Evolutionary conservation across 2,113 vertebrate genomes (phyloP).

Genomic region (Ochotona princeps): DNA sequence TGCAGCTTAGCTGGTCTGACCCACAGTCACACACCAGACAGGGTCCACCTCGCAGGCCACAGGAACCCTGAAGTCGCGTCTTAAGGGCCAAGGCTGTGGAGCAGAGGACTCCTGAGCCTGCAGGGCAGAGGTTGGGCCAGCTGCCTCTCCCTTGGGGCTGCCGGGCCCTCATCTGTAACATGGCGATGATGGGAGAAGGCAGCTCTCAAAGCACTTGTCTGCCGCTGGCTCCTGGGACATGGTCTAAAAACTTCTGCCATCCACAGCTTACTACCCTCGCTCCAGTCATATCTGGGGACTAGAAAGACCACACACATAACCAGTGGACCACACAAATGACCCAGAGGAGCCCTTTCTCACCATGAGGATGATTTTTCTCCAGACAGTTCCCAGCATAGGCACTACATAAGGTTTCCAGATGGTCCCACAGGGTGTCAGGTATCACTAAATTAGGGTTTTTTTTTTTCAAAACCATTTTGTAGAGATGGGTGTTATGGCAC

Average conservation of each 20-base stretch:
- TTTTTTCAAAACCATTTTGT: not conserved
- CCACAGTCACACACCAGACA: not conserved
- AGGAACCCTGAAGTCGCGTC: too few species aligned
- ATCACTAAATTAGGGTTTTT: not conserved
- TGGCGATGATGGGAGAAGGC: too few species aligned
- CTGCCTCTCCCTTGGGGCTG: not conserved
- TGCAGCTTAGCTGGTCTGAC: not conserved
- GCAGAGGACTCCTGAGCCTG: not conserved
- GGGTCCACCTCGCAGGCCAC: not conserved
- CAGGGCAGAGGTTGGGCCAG: not conserved
- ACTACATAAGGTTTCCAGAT: not conserved
- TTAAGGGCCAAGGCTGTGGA: not conserved
- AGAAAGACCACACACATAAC: too few species aligned
- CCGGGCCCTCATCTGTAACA: not conserved
- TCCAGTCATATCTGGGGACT: not conserved
- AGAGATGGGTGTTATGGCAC: too few species aligned
- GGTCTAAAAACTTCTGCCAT: not conserved
- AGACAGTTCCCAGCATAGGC: too few species aligned
- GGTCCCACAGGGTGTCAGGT: not conserved
- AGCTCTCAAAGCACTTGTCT: fast-evolving
- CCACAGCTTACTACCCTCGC: not conserved
- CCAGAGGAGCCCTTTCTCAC: not conserved
- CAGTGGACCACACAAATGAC: fast-evolving
- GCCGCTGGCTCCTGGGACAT: fast-evolving
- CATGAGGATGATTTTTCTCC: not conserved